These are phyloP conservation scores for Timema cristinae DNA, from an alignment of 2,888 invertebrate species.

Conservation along the genomic window DNA sequence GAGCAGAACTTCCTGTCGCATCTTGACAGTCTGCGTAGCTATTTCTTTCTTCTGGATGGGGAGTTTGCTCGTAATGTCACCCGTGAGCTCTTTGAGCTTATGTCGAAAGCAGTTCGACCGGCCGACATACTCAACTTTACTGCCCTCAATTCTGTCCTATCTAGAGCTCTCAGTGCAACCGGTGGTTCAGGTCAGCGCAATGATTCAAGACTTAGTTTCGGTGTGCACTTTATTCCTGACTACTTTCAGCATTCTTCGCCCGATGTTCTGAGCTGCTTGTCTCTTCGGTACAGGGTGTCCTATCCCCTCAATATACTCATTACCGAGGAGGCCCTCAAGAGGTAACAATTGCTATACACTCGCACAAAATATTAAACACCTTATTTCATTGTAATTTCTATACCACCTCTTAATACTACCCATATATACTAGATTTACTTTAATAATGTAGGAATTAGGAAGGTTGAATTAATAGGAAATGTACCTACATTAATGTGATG, in stretches of 20 bases:
- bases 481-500: no score
- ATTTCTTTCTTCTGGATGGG: slow-evolving; percentile 74
- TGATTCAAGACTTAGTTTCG: slow-evolving; percentile 20
- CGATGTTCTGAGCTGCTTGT: slow-evolving; percentile 63
- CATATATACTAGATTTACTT: no score
- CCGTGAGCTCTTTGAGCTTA: slow-evolving; percentile 57
- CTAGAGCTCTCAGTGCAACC: slow-evolving; percentile 65
- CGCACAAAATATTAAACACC: no score
- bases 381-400: no score
- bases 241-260: slow-evolving; percentile 43
- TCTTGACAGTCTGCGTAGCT: slow-evolving; percentile 68
- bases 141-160: slow-evolving; percentile 63
- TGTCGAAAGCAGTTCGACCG: slow-evolving; percentile 62
- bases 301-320: slow-evolving; percentile 79
- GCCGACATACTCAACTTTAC: slow-evolving; percentile 65
- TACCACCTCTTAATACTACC: no score
- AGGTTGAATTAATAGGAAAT: no score
- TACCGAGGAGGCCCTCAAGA: slow-evolving; percentile 62
- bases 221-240: slow-evolving; percentile 15
- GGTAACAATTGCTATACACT: slow-evolving; percentile 37
- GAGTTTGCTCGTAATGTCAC: slow-evolving; percentile 72
- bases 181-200: slow-evolving; percentile 26
- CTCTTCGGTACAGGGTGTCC: slow-evolving; percentile 62
- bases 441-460: no score
- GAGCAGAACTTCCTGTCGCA: slow-evolving; percentile 66